A percentile compares a stretch with the other conserved stretches of the same genome.
Conservation (phyloP, 2,797 vertebrate species). For the Enteromius afrohamiltoni region DNA sequence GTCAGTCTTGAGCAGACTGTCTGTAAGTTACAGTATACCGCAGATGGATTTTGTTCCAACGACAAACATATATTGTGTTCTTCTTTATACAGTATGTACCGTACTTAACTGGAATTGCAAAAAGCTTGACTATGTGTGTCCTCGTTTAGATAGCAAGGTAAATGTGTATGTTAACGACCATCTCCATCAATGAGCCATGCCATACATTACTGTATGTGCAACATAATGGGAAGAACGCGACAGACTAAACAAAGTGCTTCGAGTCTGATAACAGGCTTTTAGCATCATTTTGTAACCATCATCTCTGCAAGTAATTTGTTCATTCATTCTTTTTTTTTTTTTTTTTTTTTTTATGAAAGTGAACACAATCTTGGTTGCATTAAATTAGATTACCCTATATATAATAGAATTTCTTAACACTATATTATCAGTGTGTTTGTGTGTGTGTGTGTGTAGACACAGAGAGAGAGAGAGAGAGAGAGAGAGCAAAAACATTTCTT, state of each 20-base stretch:
- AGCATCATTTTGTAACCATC: neutral
- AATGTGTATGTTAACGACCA: neutral
- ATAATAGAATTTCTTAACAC: neutral
- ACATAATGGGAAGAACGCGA: neutral
- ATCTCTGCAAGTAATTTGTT: neutral
- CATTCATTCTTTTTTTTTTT: no score
- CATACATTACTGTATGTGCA: neutral
- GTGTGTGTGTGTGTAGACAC: no score
- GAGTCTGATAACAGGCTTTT: neutral
- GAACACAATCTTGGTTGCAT: neutral
- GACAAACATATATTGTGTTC: neutral
- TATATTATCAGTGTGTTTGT: neutral
- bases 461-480: no score
- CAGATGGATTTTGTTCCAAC: neutral
- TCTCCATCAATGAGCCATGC: neutral
- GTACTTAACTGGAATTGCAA: neutral
- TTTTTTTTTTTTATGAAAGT: neutral
- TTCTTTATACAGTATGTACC: neutral
- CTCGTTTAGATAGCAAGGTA: neutral
- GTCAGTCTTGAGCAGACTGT: neutral
- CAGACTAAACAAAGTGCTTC: neutral
- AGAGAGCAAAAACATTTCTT: no score
- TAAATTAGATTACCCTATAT: neutral
- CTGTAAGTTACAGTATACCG: neutral
- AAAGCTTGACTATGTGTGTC: neutral